Conservation (phyloP, 2,113 vertebrate species). For the Gasterosteus aculeatus region DNA sequence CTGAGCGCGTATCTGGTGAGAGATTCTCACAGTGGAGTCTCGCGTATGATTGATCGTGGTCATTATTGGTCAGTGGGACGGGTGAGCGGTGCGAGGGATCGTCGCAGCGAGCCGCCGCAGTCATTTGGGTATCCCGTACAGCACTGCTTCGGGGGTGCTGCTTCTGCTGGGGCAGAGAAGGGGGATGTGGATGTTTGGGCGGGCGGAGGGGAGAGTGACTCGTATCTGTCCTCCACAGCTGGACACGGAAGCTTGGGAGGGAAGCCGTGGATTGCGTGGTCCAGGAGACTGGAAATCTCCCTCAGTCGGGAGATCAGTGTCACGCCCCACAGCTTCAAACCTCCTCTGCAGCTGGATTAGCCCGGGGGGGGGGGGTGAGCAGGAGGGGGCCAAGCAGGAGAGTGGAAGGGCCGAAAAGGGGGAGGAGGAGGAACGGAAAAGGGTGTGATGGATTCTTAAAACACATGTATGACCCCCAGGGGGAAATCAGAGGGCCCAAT, state of each 20-base stretch:
- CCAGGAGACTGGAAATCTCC: slow-evolving; percentile 44
- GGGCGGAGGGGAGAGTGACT: slow-evolving; percentile 2
- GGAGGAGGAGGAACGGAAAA: slow-evolving; percentile 23
- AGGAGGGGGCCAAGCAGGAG: neutral
- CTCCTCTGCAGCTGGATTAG: slow-evolving; percentile 31
- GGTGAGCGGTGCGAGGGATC: slow-evolving; percentile 31
- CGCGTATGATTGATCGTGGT: slow-evolving; percentile 65
- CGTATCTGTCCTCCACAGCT: slow-evolving; percentile 49
- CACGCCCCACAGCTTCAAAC: slow-evolving; percentile 31
- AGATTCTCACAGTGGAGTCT: slow-evolving; percentile 43
- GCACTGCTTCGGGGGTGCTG: slow-evolving; percentile 5
- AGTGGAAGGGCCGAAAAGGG: neutral
- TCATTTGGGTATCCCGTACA: slow-evolving; percentile 35
- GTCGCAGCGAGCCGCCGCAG: slow-evolving; percentile 29
- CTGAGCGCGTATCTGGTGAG: slow-evolving; percentile 39
- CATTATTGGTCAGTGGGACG: slow-evolving; percentile 61
- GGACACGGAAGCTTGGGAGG: slow-evolving; percentile 18
- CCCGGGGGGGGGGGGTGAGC: neutral
- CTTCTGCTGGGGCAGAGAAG: neutral
- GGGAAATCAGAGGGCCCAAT: slow-evolving; percentile 55
- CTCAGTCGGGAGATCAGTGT: slow-evolving; percentile 39
- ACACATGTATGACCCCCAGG: slow-evolving; percentile 55
- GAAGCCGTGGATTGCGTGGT: slow-evolving; percentile 27
- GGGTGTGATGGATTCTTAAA: slow-evolving; percentile 35
- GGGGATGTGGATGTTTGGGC: neutral